Conservation (phyloP, 2,888 invertebrate genomes). For the Phengaris alcon region DNA sequence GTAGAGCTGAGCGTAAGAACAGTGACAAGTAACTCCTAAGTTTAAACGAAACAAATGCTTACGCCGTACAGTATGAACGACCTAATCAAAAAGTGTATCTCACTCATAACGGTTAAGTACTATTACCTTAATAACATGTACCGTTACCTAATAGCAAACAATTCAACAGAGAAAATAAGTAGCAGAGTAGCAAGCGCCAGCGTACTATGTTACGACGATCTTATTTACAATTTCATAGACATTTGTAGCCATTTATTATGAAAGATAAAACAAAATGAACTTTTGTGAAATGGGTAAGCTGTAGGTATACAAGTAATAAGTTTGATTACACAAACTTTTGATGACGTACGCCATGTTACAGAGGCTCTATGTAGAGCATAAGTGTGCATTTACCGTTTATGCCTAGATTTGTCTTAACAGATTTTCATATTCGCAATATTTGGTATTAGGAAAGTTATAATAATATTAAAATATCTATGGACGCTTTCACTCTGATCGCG, state of each 20-base stretch:
- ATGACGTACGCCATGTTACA: neutral
- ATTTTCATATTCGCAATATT: neutral
- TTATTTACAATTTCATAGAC: constrained; percentile 1
- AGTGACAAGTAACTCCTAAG: no score
- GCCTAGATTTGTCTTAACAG: neutral
- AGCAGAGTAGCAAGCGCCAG: constrained; percentile 11
- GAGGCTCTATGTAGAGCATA: neutral
- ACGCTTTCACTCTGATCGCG: no score
- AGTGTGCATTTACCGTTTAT: neutral
- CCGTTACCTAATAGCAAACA: constrained; percentile 30
- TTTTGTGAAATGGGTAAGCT: no score
- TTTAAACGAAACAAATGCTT: neutral
- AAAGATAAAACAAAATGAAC: neutral
- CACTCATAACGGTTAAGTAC: constrained; percentile 29
- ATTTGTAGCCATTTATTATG: constrained; percentile 3
- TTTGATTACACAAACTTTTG: neutral
- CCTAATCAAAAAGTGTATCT: constrained; percentile 27
- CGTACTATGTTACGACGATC: neutral
- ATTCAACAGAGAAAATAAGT: constrained; percentile 30
- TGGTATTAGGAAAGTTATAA: neutral
- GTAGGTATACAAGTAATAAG: neutral
- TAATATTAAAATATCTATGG: no score
- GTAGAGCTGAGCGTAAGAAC: neutral
- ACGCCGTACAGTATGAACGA: constrained; percentile 1
- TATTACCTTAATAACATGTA: constrained; percentile 30